A percentile compares a stretch with the other conserved stretches of the same genome.
Conservation (phyloP, 2,888 invertebrate species). For the Eristalis intricaria region DNA sequence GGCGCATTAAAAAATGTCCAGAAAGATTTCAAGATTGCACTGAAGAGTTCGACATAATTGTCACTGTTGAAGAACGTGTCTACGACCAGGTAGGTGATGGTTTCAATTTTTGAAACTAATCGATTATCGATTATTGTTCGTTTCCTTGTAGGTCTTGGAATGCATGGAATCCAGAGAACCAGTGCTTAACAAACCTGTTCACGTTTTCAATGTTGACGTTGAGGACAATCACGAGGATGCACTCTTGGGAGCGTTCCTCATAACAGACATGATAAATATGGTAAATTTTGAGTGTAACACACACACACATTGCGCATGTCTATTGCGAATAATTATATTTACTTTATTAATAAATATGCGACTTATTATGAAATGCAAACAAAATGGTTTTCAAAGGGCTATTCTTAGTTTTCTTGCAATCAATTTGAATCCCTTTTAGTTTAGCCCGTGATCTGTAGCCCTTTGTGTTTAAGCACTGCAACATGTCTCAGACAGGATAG, state of each 20-base stretch:
- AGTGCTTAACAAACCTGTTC: slow-evolving; percentile 92
- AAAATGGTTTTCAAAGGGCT: slow-evolving; percentile 16
- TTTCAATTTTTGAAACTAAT: background rate
- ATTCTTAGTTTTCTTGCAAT: background rate
- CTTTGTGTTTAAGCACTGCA: background rate
- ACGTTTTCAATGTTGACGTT: slow-evolving; percentile 99
- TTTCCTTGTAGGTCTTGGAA: slow-evolving; percentile 89
- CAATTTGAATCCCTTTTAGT: background rate
- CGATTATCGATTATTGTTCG: background rate
- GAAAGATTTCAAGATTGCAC: slow-evolving; percentile 95
- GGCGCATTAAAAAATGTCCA: slow-evolving; percentile 95
- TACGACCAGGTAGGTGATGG: slow-evolving; percentile 89
- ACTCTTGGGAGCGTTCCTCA: slow-evolving; percentile 98
- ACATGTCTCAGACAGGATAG: background rate
- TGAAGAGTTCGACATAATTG: slow-evolving; percentile 96
- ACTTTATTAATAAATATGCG: slow-evolving; percentile 32
- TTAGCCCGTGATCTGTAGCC: background rate
- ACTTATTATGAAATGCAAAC: slow-evolving; percentile 10
- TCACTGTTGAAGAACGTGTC: slow-evolving; percentile 98
- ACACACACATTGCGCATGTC: slow-evolving; percentile 12
- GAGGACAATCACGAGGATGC: slow-evolving; percentile 99
- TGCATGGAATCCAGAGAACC: slow-evolving; percentile 93
- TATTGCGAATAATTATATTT: slow-evolving; percentile 27
- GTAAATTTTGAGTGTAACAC: slow-evolving; percentile 81
- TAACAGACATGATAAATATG: slow-evolving; percentile 96